A percentile compares a stretch with the other conserved stretches of the same genome.
phyloP scores from a whole-genome alignment of 2,888 invertebrate genomes.

The Andrena hattorfiana region DNA sequence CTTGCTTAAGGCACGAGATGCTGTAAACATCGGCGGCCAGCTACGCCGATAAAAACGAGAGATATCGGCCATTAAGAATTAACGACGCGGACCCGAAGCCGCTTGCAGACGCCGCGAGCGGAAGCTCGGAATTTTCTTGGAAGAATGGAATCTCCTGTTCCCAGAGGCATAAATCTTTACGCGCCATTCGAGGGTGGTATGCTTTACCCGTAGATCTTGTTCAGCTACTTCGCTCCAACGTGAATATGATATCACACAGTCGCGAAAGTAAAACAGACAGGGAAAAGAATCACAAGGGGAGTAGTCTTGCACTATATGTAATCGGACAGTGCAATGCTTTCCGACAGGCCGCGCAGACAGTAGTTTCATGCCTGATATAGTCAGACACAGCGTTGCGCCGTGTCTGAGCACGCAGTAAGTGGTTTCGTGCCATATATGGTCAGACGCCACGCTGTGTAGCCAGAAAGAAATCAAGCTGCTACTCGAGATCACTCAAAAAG shows the following conservation, averaged over 20 bases:
- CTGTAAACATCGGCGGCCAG: constrained; percentile 60
- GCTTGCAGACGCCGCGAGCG: constrained; percentile 15
- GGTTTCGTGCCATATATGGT: no score
- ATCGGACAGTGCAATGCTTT: background rate
- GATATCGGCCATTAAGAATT: constrained; percentile 70
- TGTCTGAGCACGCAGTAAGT: no score
- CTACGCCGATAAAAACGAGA: constrained; percentile 61
- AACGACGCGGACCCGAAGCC: constrained; percentile 58
- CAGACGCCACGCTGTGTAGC: no score
- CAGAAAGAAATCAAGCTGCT: no score
- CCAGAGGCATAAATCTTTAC: background rate
- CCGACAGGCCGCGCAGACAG: no score
- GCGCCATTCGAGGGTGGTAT: background rate
- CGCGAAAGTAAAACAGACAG: no score
- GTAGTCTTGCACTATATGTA: background rate
- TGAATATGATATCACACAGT: no score
- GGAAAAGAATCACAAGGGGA: background rate
- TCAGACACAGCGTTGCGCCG: background rate
- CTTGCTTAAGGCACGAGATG: constrained; percentile 58
- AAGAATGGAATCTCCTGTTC: background rate
- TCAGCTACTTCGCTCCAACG: no score
- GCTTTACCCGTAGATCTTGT: background rate
- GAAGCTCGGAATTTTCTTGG: background rate
- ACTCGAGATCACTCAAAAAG: no score
- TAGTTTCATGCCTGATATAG: no score